Evolutionary conservation across 2,113 vertebrate species (phyloP), one percentile per base, ranked within the genome.

Genomic region (Sporophila hypoxantha): DNA sequence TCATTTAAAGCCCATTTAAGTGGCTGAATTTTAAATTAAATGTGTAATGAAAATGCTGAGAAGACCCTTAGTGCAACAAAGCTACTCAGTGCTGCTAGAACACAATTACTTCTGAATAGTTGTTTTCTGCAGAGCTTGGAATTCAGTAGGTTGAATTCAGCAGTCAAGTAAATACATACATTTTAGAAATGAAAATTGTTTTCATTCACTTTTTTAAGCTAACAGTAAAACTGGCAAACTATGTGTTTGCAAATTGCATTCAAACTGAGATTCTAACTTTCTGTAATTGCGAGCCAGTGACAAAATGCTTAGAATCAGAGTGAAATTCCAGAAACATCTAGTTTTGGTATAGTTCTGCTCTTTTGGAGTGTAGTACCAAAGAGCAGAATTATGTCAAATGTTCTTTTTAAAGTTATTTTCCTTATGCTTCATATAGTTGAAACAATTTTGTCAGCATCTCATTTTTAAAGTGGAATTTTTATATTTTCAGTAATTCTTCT

Each of bases 381-480:
- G 23, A 88, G 36, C 42, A 91, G 94, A 88, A n/a, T 60, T 91
- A 89, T 71, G 37, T 29, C 60, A 73, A 73, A n/a, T 61, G 4
- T 37, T 68, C 3, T 67, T 71, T 68, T 50, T 17, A 26, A 67
- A 64, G 29, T 56, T 52, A 41, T 76, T 82, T 91, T 69, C 36
- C 26, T 57, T 86, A 53, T 82, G 29, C 62, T 84, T 91, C 77
- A 26, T 52, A 9, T 20, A 52, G 60, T 8, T 66, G 55, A 70
- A 88, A 79, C 11, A 81, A 66, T 84, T 88, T 87, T 82, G 13
- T 90, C 56, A 76, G 44, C 42, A 79, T 66, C 36, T 79, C 6
- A 59, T 84, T 92, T 94, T 86, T 81, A 75, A 82, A 85, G 67
- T 44, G 14, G 39, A 88, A 70, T 85, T 94, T 84, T 89, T 56